Evolutionary conservation across 2,888 invertebrate genomes (phyloP), one percentile per base, ranked within the genome.

Genomic region (Achlya flavicornis): DNA sequence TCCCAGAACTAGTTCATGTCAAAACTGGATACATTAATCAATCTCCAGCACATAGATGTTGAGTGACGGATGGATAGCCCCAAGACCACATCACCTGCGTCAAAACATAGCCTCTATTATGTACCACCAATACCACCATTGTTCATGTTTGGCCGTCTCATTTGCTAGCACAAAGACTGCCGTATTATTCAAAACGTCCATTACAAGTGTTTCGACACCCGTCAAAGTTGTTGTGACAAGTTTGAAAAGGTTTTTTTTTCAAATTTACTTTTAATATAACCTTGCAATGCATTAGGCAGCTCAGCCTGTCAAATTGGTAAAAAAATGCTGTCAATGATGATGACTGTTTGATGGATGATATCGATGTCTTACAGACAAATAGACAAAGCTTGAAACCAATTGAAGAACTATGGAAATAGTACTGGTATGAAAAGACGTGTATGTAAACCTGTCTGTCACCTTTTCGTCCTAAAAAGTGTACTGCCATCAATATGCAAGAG

Each of bases 121-220:
- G 71, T 26, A 26, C 26, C 26, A 26, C 26, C 26, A 26, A 26
- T 73, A 73, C 72, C 66, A 69, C 76, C 83, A 86, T 89, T 91
- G 91, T 92, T 91, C 87, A 87, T 85, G 80, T 86, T 87, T 80
- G 77, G 76, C 80, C 81, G 82, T 80, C 78, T 83, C 81, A 85
- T 87, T 87, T 83, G 79, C 76, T 67, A 74, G 77, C 76, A 87
- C 85, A 87, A 88, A 87, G 80, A 78, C 77, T 77, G 71, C 68
- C 70, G 77, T 77, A 89, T 91, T 91, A 90, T 92, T 86, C 79
- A 76, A 59, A 71, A 76, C 72, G 78, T 83, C 80, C 78, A 80
- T 78, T 84, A 87, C 86, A 88, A 85, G 87, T 84, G 83, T 92
- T 91, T 88, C 90, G 84, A 89, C 90, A 91, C 87, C 78, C 87